Evolutionary conservation across 2,888 invertebrate species (phyloP), one percentile per base, ranked within the genome.

Genomic region (Melieria crassipennis): DNA sequence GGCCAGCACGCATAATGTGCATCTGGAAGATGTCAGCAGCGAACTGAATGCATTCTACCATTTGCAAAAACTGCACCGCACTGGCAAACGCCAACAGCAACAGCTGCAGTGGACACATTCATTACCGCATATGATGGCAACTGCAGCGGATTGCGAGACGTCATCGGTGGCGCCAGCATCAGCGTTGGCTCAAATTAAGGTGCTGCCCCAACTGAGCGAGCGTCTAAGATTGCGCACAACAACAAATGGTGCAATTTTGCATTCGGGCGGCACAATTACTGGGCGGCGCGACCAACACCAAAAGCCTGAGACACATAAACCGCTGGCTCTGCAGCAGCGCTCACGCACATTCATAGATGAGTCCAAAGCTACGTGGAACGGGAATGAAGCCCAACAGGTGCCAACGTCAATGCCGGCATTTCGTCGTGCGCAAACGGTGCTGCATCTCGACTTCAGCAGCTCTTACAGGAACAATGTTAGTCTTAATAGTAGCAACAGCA

Each of bases 231-330:
- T 95, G 69, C 90, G 94, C 74, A 90, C 91, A 71, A 95, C 95
- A 4, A 92, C 94, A 85, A 95, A 95, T 87, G 95, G 95, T 65
- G 92, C 91, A 80, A 94, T 94, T 82, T 87, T 95, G 69, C 93
- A 93, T 79, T 92, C 92, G 5, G 94, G 94, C 1, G 95, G 95
- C 65, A 95, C 95, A 75, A 92, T 95, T 83, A 93, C 92, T 79
- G 58, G 58, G 58, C 93, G 93, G 5, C 88, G 93, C n/a, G 50
- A 48, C 47, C 61, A 72, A 48, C 65, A 67, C 10, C 48, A 13
- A 30, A 16, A 30, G 3, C 42, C 55, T 7, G 55, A 58, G 30
- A 45, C n/a, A 50, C n/a, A 43, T 9, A 11, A 48, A 4, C 62
- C 65, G 16, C 70, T 71, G 9, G 61, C 61, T 10, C 7, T 70